These are phyloP conservation scores for Rhabditophanes sp. DNA, from an alignment of 2,888 invertebrate species.

Conservation along the genomic window DNA sequence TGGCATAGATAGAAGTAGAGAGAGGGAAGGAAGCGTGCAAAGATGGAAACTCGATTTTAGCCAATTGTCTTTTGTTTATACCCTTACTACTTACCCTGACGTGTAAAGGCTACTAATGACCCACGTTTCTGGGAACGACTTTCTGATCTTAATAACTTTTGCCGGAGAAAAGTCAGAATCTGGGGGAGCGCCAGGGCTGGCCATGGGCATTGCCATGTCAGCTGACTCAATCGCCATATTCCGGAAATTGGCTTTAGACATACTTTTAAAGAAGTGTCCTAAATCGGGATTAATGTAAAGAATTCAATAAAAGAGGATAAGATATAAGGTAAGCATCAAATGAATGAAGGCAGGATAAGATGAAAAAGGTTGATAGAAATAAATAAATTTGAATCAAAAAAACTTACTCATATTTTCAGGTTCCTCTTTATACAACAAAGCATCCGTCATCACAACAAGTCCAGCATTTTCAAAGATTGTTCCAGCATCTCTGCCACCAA, in stretches of 20 bases:
- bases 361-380: slow-evolving; percentile 1
- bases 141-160: slow-evolving; percentile 14
- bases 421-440: slow-evolving; percentile 38
- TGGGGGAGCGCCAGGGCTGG: neutral
- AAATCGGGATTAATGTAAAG: no score
- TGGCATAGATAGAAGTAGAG: no score
- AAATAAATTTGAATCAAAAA: slow-evolving; percentile 6
- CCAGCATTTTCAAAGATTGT: slow-evolving; percentile 45
- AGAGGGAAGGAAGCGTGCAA: no score
- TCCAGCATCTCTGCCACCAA: slow-evolving; percentile 46
- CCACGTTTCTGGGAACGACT: slow-evolving; percentile 38
- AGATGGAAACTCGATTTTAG: no score
- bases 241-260: no score
- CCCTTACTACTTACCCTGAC: no score
- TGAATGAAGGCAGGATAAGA: slow-evolving; percentile 3
- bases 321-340: slow-evolving; percentile 2
- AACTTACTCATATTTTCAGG: slow-evolving; percentile 33
- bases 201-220: slow-evolving; percentile 1
- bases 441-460: slow-evolving; percentile 44
- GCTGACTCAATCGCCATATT: slow-evolving; percentile 1
- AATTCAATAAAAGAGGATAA: slow-evolving; percentile 4
- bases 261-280: no score
- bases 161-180: neutral
- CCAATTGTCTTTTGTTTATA: no score
- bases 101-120: no score